Conservation (phyloP, 2,888 invertebrate species). For the Nomada lathburiana region DNA sequence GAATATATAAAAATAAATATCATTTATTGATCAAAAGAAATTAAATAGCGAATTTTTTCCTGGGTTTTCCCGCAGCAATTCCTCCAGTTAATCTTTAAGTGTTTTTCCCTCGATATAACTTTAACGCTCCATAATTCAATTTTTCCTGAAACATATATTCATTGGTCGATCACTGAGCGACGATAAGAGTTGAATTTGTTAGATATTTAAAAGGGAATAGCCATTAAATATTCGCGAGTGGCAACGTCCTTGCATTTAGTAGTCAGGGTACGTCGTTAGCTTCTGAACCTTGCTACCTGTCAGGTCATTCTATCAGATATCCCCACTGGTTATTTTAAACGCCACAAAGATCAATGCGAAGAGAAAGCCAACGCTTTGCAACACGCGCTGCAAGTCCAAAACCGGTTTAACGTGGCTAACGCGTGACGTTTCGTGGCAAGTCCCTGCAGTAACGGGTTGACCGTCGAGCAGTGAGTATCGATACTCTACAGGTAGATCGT, state of each 20-base stretch:
- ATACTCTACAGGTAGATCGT: neutral
- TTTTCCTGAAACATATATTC: constrained; percentile 69
- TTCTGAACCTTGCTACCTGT: neutral
- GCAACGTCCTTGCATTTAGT: neutral
- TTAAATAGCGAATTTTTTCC: neutral
- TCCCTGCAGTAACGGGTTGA: constrained; percentile 51
- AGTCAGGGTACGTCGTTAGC: neutral
- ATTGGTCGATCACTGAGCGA: neutral
- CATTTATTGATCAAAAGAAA: neutral
- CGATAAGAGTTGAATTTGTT: neutral
- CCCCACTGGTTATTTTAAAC: constrained; percentile 35
- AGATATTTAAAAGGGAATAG: neutral
- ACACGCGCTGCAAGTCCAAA: constrained; percentile 33
- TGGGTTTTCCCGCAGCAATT: neutral
- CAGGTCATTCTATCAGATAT: constrained; percentile 35
- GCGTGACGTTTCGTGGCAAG: constrained; percentile 38
- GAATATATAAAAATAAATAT: neutral
- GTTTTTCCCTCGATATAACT: neutral
- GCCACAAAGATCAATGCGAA: constrained; percentile 61
- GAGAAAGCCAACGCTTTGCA: constrained; percentile 69
- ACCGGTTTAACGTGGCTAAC: constrained; percentile 26
- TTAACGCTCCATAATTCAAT: constrained; percentile 72
- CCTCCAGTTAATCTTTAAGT: neutral
- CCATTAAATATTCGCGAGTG: neutral
- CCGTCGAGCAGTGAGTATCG: constrained; percentile 41